A percentile compares a stretch with the other conserved stretches of the same genome.
phyloP scores from a whole-genome alignment of 2,888 invertebrate species.

The Cremastinae sp. region DNA sequence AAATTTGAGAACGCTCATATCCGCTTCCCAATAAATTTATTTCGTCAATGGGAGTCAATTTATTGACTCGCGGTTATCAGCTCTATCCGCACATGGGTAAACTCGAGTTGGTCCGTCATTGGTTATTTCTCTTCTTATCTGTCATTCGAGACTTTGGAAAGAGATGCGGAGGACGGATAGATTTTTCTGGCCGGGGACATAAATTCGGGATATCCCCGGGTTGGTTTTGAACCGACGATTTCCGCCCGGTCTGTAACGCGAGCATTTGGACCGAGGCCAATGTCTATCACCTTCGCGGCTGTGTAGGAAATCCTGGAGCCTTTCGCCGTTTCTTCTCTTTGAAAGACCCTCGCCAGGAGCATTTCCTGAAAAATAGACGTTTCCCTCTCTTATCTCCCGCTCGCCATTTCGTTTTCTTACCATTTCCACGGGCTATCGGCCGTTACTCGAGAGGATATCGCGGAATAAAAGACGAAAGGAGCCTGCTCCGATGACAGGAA shows the following conservation, averaged over 20 bases:
- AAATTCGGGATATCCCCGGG: constrained; percentile 39
- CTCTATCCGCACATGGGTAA: background rate
- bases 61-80: constrained; percentile 1
- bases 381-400: constrained; percentile 44
- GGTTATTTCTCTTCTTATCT: constrained; percentile 18
- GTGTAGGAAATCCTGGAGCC: constrained; percentile 11
- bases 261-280: constrained; percentile 40
- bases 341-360: constrained; percentile 19
- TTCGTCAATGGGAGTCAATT: background rate
- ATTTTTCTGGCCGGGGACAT: constrained; percentile 29
- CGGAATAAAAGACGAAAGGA: constrained; percentile 29
- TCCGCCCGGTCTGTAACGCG: background rate
- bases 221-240: constrained; percentile 34
- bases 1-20: no score
- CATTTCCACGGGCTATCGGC: constrained; percentile 8
- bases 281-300: constrained; percentile 37
- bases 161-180: constrained; percentile 12
- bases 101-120: background rate
- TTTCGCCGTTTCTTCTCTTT: constrained; percentile 11
- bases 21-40: no score
- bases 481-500: background rate
- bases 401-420: constrained; percentile 35
- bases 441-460: constrained; percentile 24
- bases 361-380: constrained; percentile 27
- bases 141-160: constrained; percentile 13